Evolutionary conservation across 2,113 vertebrate genomes (phyloP).

Genomic region (Strix uralensis): DNA sequence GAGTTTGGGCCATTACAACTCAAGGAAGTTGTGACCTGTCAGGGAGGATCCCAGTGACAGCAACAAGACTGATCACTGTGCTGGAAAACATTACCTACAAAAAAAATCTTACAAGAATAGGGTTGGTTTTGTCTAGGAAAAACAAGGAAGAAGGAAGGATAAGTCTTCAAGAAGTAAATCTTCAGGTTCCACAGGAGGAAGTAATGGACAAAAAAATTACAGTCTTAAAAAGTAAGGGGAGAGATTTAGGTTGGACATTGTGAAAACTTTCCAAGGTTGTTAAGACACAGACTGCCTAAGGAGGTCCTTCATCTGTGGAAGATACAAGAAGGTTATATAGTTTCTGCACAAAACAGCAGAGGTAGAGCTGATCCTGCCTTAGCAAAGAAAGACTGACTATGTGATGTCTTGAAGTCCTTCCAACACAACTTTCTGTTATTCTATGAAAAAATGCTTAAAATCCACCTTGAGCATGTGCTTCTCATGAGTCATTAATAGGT

Average conservation of each 20-base stretch:
- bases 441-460: not conserved
- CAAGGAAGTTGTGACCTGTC: not conserved
- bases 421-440: not conserved
- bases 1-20: not conserved
- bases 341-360: not conserved
- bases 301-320: not conserved
- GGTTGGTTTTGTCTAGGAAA: not conserved
- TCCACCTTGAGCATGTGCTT: not conserved
- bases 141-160: not conserved
- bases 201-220: not conserved
- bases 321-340: not conserved
- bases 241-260: not conserved
- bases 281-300: not conserved
- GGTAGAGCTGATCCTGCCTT: not conserved
- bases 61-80: not conserved
- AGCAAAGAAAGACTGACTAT: not conserved
- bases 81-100: not conserved
- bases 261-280: not conserved
- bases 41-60: not conserved
- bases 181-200: not conserved
- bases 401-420: not conserved
- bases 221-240: not conserved
- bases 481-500: not conserved
- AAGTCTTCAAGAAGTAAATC: not conserved
- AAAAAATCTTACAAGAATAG: not conserved